Evolutionary conservation across 2,888 invertebrate species (phyloP), one percentile per base, ranked within the genome.

Genomic region (Crepidodera aurea): DNA sequence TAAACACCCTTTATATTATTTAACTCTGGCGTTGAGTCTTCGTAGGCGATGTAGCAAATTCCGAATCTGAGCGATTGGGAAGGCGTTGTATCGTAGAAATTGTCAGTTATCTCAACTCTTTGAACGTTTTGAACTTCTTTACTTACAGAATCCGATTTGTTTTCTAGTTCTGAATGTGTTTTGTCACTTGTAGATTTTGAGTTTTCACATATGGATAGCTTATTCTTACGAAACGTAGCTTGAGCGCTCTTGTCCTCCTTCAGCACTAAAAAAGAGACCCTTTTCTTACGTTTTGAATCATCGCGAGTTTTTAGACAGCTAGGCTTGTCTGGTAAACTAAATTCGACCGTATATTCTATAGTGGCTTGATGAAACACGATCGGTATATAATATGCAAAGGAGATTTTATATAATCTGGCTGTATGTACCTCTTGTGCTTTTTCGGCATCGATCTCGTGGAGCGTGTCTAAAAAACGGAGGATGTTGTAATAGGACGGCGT

Each of bases 401-500:
- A 44, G 29, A 58, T 59, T 27, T 62, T 22, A 42, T 50, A 51
- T 39, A 64, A 51, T 54, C 65, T 67, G 6, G 66, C 57, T 0
- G 57, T 65, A 34, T 64, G 54, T 40, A 72, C 56, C 57, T 72
- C 71, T 8, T 64, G 46, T 8, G 65, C 44, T 1, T 39, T 60
- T 16, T 70, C 71, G 6, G 62, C 44, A 16, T 65, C 56, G 13
- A 71, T 64, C 39, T 70, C 67, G 6, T 60, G 61, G 15, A 75
- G 51, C 12, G 66, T 69, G 40, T 75, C 73, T 37, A 75, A 60
- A 59, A 75, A 75, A 54, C 51, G 69, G 6, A 75, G 51, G 5
- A 75, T 69, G 62, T 71, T 75, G 60, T 69, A 71, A 42, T 65
- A 70, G 1, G 73, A 73, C 0, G 71, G 68, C 71, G n/a, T 44